These are phyloP conservation scores for Philaenus spumarius DNA, from an alignment of 1,140 invertebrate genomes.

Conservation along the genomic window DNA sequence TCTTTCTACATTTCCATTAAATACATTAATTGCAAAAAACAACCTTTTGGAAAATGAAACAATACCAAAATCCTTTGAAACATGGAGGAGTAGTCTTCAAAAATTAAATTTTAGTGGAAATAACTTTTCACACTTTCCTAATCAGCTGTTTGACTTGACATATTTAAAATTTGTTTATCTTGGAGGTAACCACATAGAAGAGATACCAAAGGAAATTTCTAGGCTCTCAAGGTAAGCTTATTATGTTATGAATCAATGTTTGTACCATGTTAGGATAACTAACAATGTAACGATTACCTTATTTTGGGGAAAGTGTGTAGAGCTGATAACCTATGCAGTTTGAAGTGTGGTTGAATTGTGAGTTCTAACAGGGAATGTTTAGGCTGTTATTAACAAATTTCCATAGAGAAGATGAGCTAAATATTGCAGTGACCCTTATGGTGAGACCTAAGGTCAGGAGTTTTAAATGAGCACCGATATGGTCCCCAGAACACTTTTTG, in stretches of 20 bases:
- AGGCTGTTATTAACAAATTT: too few species aligned
- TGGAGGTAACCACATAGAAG: constrained; percentile 78
- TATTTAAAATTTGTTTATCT: constrained; percentile 79
- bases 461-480: too few species aligned
- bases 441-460: too few species aligned
- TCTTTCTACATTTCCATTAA: constrained; percentile 63
- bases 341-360: too few species aligned
- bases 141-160: constrained; percentile 72
- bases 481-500: too few species aligned
- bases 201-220: constrained; percentile 74
- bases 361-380: too few species aligned
- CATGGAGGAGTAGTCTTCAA: constrained; percentile 49
- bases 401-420: too few species aligned
- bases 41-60: constrained; percentile 75
- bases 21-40: constrained; percentile 76
- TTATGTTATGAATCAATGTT: constrained; percentile 1
- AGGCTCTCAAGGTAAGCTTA: constrained; percentile 61
- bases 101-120: constrained; percentile 93
- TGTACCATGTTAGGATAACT: neutral
- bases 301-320: too few species aligned
- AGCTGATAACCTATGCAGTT: too few species aligned
- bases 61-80: constrained; percentile 76
- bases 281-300: too few species aligned
- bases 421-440: too few species aligned
- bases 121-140: constrained; percentile 71